Conservation (phyloP, 1,140 invertebrate species). For the Neocloeon triangulifer region DNA sequence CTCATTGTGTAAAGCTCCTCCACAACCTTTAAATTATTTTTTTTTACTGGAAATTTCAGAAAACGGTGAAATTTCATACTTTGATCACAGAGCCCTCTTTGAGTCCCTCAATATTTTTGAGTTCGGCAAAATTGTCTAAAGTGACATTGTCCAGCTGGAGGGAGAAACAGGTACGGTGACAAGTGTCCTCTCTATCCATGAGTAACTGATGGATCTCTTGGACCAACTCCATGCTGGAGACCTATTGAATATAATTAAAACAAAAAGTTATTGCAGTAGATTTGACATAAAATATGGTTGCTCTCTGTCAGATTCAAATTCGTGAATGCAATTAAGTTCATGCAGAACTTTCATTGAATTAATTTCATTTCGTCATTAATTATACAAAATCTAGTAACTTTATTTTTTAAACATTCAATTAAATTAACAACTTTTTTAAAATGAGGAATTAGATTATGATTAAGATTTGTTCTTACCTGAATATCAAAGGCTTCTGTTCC, state of each 20-base stretch:
- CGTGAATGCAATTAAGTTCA: no score
- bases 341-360: no score
- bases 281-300: no score
- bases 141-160: slow-evolving; percentile 83
- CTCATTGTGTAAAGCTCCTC: slow-evolving; percentile 95
- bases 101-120: slow-evolving; percentile 87
- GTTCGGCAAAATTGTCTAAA: slow-evolving; percentile 91
- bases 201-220: slow-evolving; percentile 96
- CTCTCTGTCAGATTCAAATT: no score
- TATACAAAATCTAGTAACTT: not conserved
- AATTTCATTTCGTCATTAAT: not conserved
- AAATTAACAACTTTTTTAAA: not conserved
- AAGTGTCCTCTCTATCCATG: slow-evolving; percentile 95
- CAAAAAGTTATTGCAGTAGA: no score
- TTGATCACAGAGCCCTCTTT: slow-evolving; percentile 89
- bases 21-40: slow-evolving; percentile 49
- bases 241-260: slow-evolving; percentile 35
- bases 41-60: no score
- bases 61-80: slow-evolving; percentile 42
- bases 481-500: slow-evolving; percentile 78
- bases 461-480: slow-evolving; percentile 32
- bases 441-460: not conserved
- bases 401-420: not conserved
- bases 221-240: slow-evolving; percentile 92
- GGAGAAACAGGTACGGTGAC: slow-evolving; percentile 93